Conservation (phyloP, 2,797 vertebrate species). For the Parotocinclus haroldoi region DNA sequence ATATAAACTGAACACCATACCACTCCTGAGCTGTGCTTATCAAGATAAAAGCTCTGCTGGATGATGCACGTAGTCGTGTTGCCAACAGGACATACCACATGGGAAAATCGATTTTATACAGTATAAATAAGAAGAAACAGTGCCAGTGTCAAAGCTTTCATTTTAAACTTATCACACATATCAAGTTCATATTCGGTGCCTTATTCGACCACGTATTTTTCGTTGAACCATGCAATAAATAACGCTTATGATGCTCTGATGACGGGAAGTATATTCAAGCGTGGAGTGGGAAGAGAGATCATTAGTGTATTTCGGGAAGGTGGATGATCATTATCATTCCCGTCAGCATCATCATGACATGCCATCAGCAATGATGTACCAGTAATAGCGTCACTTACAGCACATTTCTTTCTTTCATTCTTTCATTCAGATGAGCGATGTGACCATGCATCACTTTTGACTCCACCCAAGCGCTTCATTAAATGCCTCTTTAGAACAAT, state of each 20-base stretch:
- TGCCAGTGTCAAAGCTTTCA: too few species aligned
- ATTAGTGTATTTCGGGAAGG: background rate
- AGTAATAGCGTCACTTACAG: slow-evolving; percentile 32
- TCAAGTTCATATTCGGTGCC: too few species aligned
- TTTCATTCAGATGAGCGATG: slow-evolving; percentile 2
- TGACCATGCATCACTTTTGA: slow-evolving; percentile 24
- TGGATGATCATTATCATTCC: slow-evolving; percentile 26
- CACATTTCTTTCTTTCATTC: slow-evolving; percentile 1
- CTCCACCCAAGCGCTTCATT: slow-evolving; percentile 25
- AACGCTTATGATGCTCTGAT: slow-evolving; percentile 18
- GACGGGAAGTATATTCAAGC: slow-evolving; percentile 12
- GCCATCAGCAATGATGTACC: slow-evolving; percentile 13
- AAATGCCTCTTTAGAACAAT: slow-evolving; percentile 8
- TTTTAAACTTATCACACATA: too few species aligned
- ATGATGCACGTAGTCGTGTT: too few species aligned
- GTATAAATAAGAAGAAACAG: too few species aligned
- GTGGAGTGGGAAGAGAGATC: too few species aligned
- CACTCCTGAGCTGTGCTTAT: background rate
- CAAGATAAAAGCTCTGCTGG: too few species aligned
- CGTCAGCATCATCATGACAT: slow-evolving; percentile 15
- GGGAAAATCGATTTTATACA: too few species aligned
- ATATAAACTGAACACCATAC: background rate
- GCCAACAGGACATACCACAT: too few species aligned
- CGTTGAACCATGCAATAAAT: background rate
- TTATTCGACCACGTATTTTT: too few species aligned